Conservation (phyloP, 2,113 vertebrate genomes). For the Oreochromis niloticus region DNA sequence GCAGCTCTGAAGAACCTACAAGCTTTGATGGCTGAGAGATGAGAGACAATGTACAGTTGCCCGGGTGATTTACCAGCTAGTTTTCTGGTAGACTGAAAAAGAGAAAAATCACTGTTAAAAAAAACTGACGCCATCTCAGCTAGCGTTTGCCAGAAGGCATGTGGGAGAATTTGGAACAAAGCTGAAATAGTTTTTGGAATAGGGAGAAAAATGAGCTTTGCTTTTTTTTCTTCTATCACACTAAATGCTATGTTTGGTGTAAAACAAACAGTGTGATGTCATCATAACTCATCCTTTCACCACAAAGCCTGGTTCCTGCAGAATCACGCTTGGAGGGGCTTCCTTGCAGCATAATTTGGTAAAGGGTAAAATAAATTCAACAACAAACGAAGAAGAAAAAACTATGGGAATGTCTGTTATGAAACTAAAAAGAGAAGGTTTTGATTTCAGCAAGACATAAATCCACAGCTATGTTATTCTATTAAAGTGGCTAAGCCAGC, state of each 20-base stretch:
- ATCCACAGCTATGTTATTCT: neutral
- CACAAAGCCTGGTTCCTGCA: neutral
- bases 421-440: neutral
- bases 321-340: neutral
- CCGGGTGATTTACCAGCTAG: constrained; percentile 22
- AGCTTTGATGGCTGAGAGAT: neutral
- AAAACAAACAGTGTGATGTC: neutral
- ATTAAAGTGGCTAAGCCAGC: neutral
- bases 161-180: constrained; percentile 14
- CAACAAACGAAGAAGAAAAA: neutral
- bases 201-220: neutral
- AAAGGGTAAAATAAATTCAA: neutral
- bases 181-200: neutral
- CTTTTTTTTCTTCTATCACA: neutral
- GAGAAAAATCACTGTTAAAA: neutral
- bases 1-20: neutral
- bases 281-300: neutral
- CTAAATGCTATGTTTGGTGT: neutral
- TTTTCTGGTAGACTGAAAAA: constrained; percentile 18
- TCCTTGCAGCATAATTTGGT: neutral
- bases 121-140: constrained; percentile 7
- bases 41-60: constrained; percentile 11
- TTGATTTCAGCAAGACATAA: neutral
- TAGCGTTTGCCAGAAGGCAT: constrained; percentile 11
- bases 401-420: neutral